Evolutionary conservation across 37 sponge, comb jelly and placozoan genomes (phyloP).

Genomic region (Chondrosia reniformis): DNA sequence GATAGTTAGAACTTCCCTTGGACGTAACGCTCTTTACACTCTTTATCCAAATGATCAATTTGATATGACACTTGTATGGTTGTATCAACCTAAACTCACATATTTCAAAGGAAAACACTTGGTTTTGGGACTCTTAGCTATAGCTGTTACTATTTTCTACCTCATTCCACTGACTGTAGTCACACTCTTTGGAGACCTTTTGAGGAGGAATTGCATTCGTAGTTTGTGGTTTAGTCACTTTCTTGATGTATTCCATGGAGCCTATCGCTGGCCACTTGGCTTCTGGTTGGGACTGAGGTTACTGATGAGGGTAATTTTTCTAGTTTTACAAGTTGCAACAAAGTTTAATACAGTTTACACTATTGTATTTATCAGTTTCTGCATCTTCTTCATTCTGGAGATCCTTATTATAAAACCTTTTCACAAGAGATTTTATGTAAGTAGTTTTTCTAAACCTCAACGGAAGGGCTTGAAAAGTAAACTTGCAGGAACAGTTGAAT

Average conservation of each 20-base stretch:
- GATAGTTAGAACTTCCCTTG: not conserved
- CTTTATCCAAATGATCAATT: too few relatives aligned
- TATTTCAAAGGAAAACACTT: conserved; percentile 12
- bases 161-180: not conserved
- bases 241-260: conserved; percentile 10
- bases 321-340: not conserved
- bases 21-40: not conserved
- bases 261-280: not conserved
- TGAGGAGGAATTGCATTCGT: not conserved
- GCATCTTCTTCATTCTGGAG: not conserved
- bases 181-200: not conserved
- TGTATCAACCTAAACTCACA: not conserved
- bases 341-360: too few relatives aligned
- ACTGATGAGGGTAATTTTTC: not conserved
- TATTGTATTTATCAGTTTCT: not conserved
- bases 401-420: too few relatives aligned
- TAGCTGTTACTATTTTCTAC: not conserved
- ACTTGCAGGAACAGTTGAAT: too few relatives aligned
- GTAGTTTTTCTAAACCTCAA: too few relatives aligned
- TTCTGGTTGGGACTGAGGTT: conserved; percentile 10
- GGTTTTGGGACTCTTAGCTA: not conserved
- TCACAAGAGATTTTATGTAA: too few relatives aligned
- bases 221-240: not conserved
- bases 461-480: too few relatives aligned
- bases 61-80: not conserved